Evolutionary conservation across 1,140 invertebrate genomes (phyloP).

Genomic region (Bacillus rossius): DNA sequence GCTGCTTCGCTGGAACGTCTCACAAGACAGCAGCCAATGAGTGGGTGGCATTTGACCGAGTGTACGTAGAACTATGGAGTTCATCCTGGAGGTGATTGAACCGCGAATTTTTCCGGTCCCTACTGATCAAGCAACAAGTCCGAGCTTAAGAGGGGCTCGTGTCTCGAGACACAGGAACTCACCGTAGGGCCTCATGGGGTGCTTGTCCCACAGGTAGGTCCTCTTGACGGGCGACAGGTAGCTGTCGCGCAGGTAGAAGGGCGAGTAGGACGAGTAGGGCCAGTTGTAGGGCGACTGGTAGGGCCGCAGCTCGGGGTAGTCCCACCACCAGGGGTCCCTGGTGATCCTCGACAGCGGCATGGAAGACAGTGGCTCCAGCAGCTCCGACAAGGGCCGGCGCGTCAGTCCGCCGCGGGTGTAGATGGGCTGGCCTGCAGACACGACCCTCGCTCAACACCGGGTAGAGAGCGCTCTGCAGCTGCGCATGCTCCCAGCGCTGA

Average conservation of each 20-base stretch:
- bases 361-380: conserved; percentile 68
- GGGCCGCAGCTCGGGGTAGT: conserved; percentile 70
- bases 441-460: too few species aligned
- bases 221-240: conserved; percentile 84
- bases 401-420: conserved; percentile 55
- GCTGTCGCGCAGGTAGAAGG: conserved; percentile 76
- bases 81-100: too few species aligned
- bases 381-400: conserved; percentile 60
- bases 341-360: conserved; percentile 71
- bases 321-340: conserved; percentile 81
- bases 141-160: too few species aligned
- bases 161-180: conserved; percentile 35
- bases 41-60: too few species aligned
- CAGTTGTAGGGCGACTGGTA: conserved; percentile 55
- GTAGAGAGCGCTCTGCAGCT: too few species aligned
- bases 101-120: too few species aligned
- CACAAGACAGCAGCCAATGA: too few species aligned
- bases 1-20: too few species aligned
- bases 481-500: too few species aligned
- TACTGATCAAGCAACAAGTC: too few species aligned
- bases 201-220: conserved; percentile 81
- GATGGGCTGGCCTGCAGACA: conserved; percentile 53
- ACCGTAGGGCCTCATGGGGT: conserved; percentile 82
- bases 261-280: conserved; percentile 44
- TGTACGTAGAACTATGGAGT: too few species aligned